Percentiles rank a stretch among this genome's conserved stretches.
Evolutionary conservation across 2,113 vertebrate genomes (phyloP).

Genomic region (Rhadina sibilatrix): DNA sequence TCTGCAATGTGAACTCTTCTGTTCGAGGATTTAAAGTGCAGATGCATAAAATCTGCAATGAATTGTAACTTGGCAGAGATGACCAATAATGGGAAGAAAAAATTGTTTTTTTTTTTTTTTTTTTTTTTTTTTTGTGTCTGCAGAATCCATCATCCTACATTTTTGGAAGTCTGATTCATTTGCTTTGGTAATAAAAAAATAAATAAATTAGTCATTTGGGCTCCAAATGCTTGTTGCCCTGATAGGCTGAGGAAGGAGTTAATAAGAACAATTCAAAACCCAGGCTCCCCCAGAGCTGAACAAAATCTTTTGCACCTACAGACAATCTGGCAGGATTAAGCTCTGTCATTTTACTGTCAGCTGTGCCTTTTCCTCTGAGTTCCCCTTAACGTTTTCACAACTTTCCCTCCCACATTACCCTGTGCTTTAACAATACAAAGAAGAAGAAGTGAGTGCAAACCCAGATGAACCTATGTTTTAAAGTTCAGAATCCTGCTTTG

Average conservation of each 20-base stretch:
- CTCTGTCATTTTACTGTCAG: background rate
- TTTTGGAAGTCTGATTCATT: background rate
- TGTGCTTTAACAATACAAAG: background rate
- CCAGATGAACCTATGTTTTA: background rate
- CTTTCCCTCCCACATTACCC: background rate
- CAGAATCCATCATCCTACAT: background rate
- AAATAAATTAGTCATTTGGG: background rate
- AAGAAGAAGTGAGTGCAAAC: background rate
- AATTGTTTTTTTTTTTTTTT: constrained; percentile 23
- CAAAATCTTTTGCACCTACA: background rate
- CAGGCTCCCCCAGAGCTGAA: background rate
- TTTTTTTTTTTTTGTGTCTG: background rate
- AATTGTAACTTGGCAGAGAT: background rate
- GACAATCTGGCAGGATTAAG: background rate
- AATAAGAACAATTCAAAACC: background rate
- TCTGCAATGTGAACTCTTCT: background rate
- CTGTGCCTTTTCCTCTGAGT: background rate
- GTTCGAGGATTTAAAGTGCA: constrained; percentile 18
- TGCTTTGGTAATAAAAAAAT: constrained; percentile 9
- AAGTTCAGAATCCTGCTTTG: background rate
- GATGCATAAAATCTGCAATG: background rate
- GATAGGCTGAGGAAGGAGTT: background rate
- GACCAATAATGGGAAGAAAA: background rate
- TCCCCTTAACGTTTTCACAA: background rate
- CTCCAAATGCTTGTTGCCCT: background rate